Evolutionary conservation across 1,140 invertebrate species (phyloP).

Genomic region (Lamellibrachia luymesi): DNA sequence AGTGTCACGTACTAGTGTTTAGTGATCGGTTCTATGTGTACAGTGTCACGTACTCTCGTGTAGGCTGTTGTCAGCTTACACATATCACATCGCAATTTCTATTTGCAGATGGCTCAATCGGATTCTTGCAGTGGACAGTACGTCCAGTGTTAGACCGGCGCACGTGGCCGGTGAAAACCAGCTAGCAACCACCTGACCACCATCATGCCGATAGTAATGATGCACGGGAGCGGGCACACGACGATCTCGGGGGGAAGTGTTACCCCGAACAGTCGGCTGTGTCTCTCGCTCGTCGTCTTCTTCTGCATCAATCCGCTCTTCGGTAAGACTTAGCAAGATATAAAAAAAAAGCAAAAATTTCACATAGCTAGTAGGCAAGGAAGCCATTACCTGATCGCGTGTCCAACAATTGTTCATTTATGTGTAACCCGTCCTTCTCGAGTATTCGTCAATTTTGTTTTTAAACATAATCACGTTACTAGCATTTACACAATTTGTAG

Average conservation of each 20-base stretch:
- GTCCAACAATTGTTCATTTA: too few relatives aligned
- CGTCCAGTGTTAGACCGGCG: neutral
- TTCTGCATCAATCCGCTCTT: slow-evolving; percentile 5
- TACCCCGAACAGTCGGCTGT: neutral
- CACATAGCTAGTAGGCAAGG: too few relatives aligned
- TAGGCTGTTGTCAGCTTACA: neutral
- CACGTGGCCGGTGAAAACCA: neutral
- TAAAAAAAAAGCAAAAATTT: neutral
- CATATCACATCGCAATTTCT: neutral
- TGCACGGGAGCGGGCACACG: slow-evolving; percentile 5
- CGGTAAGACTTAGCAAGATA: neutral
- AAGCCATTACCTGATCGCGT: too few relatives aligned
- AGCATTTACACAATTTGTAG: neutral
- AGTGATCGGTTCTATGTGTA: neutral
- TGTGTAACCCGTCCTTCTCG: too few relatives aligned
- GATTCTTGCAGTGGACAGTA: neutral
- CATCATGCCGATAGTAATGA: slow-evolving; percentile 16
- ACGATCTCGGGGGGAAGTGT: neutral
- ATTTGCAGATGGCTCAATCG: slow-evolving; percentile 4
- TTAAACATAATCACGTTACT: neutral
- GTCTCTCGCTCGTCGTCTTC: neutral
- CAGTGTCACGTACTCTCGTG: neutral
- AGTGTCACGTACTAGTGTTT: too few relatives aligned
- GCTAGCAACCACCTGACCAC: neutral
- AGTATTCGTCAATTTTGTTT: neutral